These are phyloP conservation scores for Tringa solitaria DNA, from an alignment of 2,113 vertebrate species.

Conservation along the genomic window DNA sequence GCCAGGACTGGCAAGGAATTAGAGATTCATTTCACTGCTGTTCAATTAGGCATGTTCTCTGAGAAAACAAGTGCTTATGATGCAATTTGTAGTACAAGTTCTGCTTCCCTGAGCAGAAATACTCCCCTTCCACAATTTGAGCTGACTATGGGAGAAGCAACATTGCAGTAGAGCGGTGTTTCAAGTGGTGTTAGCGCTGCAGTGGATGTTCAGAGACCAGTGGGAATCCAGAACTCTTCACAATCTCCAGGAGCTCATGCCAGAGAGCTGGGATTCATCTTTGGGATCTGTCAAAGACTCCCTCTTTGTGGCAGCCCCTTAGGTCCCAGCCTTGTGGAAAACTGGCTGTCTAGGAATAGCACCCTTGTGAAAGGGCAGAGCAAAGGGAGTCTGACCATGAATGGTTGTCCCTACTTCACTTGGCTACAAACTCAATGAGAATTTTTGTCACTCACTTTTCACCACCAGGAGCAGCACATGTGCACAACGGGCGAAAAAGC, in stretches of 20 bases:
- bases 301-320: background rate
- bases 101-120: constrained; percentile 34
- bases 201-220: background rate
- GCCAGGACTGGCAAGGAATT: background rate
- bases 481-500: background rate
- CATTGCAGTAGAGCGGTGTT: rapidly evolving
- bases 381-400: background rate
- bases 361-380: background rate
- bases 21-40: background rate
- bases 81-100: constrained; percentile 19
- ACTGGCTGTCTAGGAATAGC: background rate
- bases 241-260: background rate
- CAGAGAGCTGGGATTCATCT: background rate
- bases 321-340: background rate
- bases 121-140: background rate
- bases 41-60: background rate
- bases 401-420: background rate
- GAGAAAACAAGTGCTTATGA: background rate
- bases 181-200: background rate
- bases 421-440: background rate
- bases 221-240: background rate
- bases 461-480: background rate
- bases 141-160: background rate
- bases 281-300: background rate
- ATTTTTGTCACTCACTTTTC: background rate